These are phyloP conservation scores for Whitmania pigra DNA, from an alignment of 1,140 invertebrate species.

Conservation along the genomic window DNA sequence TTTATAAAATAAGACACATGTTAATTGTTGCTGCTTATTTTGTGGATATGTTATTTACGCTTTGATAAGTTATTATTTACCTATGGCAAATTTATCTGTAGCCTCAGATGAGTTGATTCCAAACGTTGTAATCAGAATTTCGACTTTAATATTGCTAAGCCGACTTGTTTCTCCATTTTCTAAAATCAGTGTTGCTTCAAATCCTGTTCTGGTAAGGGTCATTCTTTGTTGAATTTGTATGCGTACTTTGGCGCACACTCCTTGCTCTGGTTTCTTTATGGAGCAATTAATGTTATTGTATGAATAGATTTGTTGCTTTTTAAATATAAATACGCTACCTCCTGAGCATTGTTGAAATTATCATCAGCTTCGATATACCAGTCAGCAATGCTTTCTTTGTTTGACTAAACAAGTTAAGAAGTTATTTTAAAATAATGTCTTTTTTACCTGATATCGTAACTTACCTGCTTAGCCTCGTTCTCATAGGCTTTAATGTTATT, in stretches of 20 bases:
- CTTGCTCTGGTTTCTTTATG: slow-evolving; percentile 20
- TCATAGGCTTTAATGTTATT: not conserved
- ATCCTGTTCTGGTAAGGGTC: slow-evolving; percentile 27
- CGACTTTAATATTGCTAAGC: slow-evolving; percentile 21
- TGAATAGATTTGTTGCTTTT: no score
- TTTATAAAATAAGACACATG: not conserved
- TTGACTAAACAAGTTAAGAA: slow-evolving; percentile 7
- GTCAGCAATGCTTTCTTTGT: slow-evolving; percentile 14
- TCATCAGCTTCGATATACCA: slow-evolving; percentile 17
- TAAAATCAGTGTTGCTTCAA: slow-evolving; percentile 27
- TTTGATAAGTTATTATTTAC: no score
- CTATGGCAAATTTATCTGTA: slow-evolving; percentile 27
- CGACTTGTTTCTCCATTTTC: slow-evolving; percentile 26
- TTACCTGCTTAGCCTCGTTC: slow-evolving; percentile 5
- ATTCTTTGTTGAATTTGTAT: slow-evolving; percentile 28
- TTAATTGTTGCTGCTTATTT: not conserved
- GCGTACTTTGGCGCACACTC: slow-evolving; percentile 29
- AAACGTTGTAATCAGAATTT: slow-evolving; percentile 13
- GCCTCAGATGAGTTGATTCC: not conserved
- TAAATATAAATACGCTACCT: slow-evolving; percentile 11
- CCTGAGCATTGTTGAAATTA: slow-evolving; percentile 7
- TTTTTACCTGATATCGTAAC: not conserved
- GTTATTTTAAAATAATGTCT: not conserved
- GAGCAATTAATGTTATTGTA: not conserved
- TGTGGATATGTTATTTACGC: not conserved